phyloP scores from a whole-genome alignment of 2,113 vertebrate genomes.

The Halichoeres trimaculatus region DNA sequence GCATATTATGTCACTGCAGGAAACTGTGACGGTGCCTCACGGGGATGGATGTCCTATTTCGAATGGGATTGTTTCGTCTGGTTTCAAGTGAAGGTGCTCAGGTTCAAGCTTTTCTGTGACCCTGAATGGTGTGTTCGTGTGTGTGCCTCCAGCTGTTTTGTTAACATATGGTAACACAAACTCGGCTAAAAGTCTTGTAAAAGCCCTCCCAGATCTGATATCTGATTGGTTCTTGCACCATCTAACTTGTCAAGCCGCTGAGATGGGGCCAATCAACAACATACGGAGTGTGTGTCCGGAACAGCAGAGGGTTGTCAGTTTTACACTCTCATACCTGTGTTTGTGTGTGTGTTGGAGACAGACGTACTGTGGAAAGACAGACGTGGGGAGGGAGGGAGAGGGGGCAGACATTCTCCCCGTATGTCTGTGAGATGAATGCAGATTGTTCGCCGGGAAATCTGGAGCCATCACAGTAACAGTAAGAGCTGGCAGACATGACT shows the following conservation, averaged over 20 bases:
- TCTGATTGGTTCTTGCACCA: conserved; percentile 37
- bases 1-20: conserved; percentile 56
- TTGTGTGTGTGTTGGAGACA: conserved; percentile 16
- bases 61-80: conserved; percentile 45
- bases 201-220: conserved; percentile 47
- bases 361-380: conserved; percentile 14
- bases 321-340: conserved; percentile 54
- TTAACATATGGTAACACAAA: conserved; percentile 38
- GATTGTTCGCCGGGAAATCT: conserved; percentile 63
- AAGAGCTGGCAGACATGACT: conserved; percentile 71
- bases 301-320: conserved; percentile 72
- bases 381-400: not conserved
- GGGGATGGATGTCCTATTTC: conserved; percentile 45
- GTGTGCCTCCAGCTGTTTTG: not conserved
- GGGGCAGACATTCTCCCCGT: not conserved
- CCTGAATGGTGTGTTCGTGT: conserved; percentile 1
- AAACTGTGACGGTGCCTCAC: conserved; percentile 31
- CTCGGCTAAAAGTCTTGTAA: conserved; percentile 61
- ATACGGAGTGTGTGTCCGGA: conserved; percentile 85
- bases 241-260: conserved; percentile 79
- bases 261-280: conserved; percentile 88
- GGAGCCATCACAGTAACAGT: conserved; percentile 67
- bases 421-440: conserved; percentile 66
- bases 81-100: conserved; percentile 32
- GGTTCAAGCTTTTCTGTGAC: conserved; percentile 35